Conservation (phyloP, 2,113 vertebrate genomes). For the Callaeas wilsoni region DNA sequence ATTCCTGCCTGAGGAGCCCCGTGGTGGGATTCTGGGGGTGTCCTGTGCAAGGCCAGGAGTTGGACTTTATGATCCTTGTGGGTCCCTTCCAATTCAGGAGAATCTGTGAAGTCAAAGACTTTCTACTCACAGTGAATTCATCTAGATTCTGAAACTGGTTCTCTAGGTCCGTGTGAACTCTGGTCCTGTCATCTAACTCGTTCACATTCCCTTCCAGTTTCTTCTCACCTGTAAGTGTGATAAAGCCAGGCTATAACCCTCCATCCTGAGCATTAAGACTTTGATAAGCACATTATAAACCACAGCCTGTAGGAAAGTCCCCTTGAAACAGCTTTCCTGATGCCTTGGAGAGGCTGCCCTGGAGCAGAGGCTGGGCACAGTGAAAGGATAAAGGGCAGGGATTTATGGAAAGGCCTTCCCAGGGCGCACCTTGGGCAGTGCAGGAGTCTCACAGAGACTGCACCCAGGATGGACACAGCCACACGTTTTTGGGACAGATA, state of each 20-base stretch:
- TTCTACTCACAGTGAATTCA: not conserved
- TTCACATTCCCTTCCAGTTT: not conserved
- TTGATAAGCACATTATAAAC: not conserved
- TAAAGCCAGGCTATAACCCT: not conserved
- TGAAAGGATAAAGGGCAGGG: no score
- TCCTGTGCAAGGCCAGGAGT: not conserved
- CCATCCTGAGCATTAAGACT: not conserved
- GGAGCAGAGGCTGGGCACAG: no score
- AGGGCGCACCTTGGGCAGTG: no score
- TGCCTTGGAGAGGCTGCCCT: no score
- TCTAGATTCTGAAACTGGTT: not conserved
- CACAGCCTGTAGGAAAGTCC: not conserved
- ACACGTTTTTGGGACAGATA: no score
- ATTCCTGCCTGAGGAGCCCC: not conserved
- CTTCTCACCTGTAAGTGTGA: not conserved
- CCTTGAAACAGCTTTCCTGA: not conserved
- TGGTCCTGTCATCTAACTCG: not conserved
- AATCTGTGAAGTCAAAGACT: not conserved
- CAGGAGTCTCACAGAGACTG: no score
- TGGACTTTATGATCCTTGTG: not conserved
- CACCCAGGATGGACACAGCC: no score
- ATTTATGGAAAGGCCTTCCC: no score
- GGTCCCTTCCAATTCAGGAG: not conserved
- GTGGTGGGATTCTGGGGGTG: not conserved
- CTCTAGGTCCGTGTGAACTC: not conserved